Percentiles rank a stretch among this genome's conserved stretches.
Conservation (phyloP, 2,888 invertebrate genomes). For the Aromia moschata region DNA sequence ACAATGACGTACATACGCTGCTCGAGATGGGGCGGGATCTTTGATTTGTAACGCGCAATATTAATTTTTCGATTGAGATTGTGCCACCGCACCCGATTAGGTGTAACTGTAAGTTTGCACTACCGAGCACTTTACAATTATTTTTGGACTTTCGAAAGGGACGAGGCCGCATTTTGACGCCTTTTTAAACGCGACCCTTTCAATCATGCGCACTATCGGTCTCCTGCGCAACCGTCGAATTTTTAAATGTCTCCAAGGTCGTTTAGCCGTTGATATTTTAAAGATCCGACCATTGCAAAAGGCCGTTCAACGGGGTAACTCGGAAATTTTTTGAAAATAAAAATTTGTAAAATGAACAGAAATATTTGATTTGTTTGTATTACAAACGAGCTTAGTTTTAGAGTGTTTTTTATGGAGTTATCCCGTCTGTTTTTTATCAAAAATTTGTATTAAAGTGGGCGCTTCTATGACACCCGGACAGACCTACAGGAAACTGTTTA, state of each 20-base stretch:
- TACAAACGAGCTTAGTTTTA: too few species aligned
- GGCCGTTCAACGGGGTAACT: conserved; percentile 4
- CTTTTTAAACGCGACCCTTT: conserved; percentile 31
- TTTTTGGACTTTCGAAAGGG: conserved; percentile 29
- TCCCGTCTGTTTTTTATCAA: too few species aligned
- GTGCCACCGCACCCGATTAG: conserved; percentile 53
- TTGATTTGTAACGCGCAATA: conserved; percentile 37
- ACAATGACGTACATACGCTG: conserved; percentile 13
- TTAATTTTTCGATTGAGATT: conserved; percentile 38
- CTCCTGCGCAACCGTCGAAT: background rate
- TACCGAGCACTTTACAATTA: conserved; percentile 52
- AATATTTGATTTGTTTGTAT: too few species aligned
- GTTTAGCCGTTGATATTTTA: background rate
- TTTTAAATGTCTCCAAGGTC: background rate
- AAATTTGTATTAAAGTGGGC: too few species aligned
- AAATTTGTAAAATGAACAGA: too few species aligned
- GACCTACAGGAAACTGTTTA: conserved; percentile 4
- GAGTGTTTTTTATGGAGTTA: too few species aligned
- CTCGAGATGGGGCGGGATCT: conserved; percentile 34
- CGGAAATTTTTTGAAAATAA: too few species aligned
- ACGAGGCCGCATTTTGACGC: conserved; percentile 28
- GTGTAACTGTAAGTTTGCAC: conserved; percentile 58
- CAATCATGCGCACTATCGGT: background rate
- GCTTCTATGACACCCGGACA: too few species aligned
- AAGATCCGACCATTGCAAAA: background rate